Conservation (phyloP, 2,888 invertebrate genomes). For the Andrena fulva region DNA sequence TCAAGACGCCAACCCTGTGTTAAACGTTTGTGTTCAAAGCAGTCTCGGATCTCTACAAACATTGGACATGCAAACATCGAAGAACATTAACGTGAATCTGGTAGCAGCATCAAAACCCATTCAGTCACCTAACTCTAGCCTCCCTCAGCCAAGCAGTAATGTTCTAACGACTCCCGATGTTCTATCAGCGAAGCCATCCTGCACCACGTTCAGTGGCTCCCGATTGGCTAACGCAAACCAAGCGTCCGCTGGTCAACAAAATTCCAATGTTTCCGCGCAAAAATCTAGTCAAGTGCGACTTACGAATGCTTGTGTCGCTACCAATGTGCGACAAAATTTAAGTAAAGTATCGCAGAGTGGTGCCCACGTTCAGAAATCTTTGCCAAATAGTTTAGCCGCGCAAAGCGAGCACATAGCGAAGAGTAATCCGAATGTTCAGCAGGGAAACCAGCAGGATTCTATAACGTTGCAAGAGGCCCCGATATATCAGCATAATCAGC, state of each 20-base stretch:
- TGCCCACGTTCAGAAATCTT: conserved; percentile 68
- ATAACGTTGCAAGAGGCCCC: conserved; percentile 70
- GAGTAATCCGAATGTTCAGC: conserved; percentile 74
- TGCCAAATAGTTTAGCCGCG: conserved; percentile 64
- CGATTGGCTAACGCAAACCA: conserved; percentile 67
- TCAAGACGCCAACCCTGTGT: conserved; percentile 65
- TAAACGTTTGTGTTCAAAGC: conserved; percentile 66
- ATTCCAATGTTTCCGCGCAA: conserved; percentile 66
- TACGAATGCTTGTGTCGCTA: conserved; percentile 65
- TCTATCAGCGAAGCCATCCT: conserved; percentile 57
- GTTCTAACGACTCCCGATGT: conserved; percentile 58
- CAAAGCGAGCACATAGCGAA: conserved; percentile 78
- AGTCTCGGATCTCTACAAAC: conserved; percentile 65
- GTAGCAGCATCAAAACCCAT: conserved; percentile 61
- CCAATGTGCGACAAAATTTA: conserved; percentile 67
- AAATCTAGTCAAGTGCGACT: conserved; percentile 73
- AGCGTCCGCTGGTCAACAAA: conserved; percentile 65
- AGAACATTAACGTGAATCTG: conserved; percentile 66
- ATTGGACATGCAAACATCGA: conserved; percentile 67
- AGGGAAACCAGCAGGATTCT: conserved; percentile 73
- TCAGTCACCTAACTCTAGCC: conserved; percentile 62
- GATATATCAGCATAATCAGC: conserved; percentile 80
- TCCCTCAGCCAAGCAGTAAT: conserved; percentile 56
- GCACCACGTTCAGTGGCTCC: conserved; percentile 60
- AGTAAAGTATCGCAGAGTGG: conserved; percentile 66